These are phyloP conservation scores for Drosophila orosa DNA, from an alignment of 1,140 invertebrate genomes.

Conservation along the genomic window DNA sequence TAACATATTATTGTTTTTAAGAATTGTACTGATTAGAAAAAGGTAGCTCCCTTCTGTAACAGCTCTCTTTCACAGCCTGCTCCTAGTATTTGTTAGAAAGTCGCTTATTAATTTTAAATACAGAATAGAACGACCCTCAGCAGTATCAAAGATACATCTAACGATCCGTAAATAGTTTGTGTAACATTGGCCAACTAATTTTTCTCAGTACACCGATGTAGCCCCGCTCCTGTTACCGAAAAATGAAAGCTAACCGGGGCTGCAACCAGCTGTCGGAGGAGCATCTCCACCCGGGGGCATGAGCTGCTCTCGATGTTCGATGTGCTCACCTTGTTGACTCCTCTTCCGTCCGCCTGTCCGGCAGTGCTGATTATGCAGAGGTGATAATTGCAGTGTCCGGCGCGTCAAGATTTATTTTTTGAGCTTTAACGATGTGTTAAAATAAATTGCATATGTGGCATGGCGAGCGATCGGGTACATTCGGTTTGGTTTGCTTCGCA, in stretches of 20 bases:
- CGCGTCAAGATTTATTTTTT: conserved; percentile 82
- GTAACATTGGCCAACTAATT: background rate
- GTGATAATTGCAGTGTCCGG: conserved; percentile 82
- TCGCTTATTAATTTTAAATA: too few species aligned
- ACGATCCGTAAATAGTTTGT: too few species aligned
- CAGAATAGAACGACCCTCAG: too few species aligned
- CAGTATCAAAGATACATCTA: too few species aligned
- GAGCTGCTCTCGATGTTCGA: conserved; percentile 77
- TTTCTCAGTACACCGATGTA: conserved; percentile 4
- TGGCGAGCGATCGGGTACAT: conserved; percentile 9
- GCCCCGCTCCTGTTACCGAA: conserved; percentile 28
- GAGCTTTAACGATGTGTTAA: conserved; percentile 83
- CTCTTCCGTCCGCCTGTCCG: conserved; percentile 16
- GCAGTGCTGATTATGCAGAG: conserved; percentile 77
- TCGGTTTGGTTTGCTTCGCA: background rate
- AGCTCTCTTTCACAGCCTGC: background rate
- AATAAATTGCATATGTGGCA: conserved; percentile 77
- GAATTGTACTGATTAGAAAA: background rate
- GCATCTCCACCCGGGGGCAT: conserved; percentile 62
- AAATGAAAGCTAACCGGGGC: conserved; percentile 52
- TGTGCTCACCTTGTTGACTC: conserved; percentile 52
- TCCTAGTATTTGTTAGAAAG: too few species aligned
- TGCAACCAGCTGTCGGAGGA: conserved; percentile 55
- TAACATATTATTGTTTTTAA: too few species aligned
- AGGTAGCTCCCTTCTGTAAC: background rate